These are phyloP conservation scores for Actinostola sp. DNA, from an alignment of 92 coral and sea anemone species.

Conservation along the genomic window DNA sequence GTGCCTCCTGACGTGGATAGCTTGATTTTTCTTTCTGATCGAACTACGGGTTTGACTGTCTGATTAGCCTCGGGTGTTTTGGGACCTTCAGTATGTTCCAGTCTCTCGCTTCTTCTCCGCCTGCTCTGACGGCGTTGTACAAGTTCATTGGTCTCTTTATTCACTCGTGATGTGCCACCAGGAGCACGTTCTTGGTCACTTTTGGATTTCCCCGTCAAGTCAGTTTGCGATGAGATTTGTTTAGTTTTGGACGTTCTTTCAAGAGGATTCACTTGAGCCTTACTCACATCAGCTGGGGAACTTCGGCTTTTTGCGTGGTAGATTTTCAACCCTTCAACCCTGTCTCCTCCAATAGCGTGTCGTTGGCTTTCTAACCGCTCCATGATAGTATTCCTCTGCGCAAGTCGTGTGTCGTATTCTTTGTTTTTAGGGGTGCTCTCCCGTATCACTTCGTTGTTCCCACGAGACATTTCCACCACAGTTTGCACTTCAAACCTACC, in stretches of 20 bases:
- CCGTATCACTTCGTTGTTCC: slow-evolving; percentile 48
- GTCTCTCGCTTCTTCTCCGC: slow-evolving; percentile 31
- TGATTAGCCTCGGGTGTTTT: slow-evolving; percentile 57
- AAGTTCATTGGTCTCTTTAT: slow-evolving; percentile 7
- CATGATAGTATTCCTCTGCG: slow-evolving; percentile 72
- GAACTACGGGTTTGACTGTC: slow-evolving; percentile 74
- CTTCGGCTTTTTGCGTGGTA: slow-evolving; percentile 90
- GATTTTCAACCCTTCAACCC: slow-evolving; percentile 74
- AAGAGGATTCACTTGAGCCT: slow-evolving; percentile 26
- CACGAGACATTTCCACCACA: slow-evolving; percentile 54
- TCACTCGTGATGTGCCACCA: background rate
- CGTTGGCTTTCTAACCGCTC: slow-evolving; percentile 79
- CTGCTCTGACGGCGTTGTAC: slow-evolving; percentile 26
- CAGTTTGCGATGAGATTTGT: slow-evolving; percentile 70
- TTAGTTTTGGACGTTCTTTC: slow-evolving; percentile 33
- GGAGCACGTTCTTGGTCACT: slow-evolving; percentile 32
- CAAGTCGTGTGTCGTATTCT: slow-evolving; percentile 75
- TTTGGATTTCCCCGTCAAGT: slow-evolving; percentile 30
- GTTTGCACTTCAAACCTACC: slow-evolving; percentile 39
- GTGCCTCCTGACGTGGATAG: slow-evolving; percentile 59
- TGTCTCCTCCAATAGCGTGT: slow-evolving; percentile 65
- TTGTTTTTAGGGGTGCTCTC: slow-evolving; percentile 53
- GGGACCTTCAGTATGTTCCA: slow-evolving; percentile 35
- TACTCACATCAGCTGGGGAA: slow-evolving; percentile 65
- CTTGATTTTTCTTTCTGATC: slow-evolving; percentile 82